Conservation (phyloP, 2,888 invertebrate species). For the Epirrhoe alternata region DNA sequence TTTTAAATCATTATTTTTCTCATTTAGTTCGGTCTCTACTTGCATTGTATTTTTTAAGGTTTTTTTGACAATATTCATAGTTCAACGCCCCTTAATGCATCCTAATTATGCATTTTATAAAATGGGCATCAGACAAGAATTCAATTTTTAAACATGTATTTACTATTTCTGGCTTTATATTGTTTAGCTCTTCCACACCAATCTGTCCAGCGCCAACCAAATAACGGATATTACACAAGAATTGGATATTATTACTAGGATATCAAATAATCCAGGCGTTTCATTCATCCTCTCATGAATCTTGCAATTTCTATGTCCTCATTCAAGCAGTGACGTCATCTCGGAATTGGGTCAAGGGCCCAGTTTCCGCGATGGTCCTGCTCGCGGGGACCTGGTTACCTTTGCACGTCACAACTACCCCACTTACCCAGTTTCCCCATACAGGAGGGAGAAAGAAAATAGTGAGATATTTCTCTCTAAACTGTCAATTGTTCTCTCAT, state of each 20-base stretch:
- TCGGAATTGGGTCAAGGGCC: constrained; percentile 41
- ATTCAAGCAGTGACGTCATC: constrained; percentile 38
- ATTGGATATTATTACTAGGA: background rate
- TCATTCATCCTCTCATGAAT: constrained; percentile 9
- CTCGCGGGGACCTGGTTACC: constrained; percentile 37
- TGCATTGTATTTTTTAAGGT: no score
- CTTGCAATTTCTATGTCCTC: constrained; percentile 11
- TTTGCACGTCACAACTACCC: constrained; percentile 33
- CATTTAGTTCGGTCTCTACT: no score
- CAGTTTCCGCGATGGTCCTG: constrained; percentile 41
- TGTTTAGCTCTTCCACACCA: background rate
- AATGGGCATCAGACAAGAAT: no score
- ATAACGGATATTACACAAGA: background rate
- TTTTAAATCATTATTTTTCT: no score
- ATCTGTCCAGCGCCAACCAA: background rate
- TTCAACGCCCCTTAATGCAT: no score
- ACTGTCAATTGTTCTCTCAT: no score
- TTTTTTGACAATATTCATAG: no score
- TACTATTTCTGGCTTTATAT: background rate
- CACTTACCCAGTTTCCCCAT: constrained; percentile 29
- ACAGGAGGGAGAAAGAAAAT: constrained; percentile 3
- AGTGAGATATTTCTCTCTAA: background rate
- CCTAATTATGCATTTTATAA: no score
- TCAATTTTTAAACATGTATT: no score
- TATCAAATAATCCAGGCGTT: background rate